phyloP scores from a whole-genome alignment of 2,888 invertebrate genomes.

The Perizoma affinitatum region DNA sequence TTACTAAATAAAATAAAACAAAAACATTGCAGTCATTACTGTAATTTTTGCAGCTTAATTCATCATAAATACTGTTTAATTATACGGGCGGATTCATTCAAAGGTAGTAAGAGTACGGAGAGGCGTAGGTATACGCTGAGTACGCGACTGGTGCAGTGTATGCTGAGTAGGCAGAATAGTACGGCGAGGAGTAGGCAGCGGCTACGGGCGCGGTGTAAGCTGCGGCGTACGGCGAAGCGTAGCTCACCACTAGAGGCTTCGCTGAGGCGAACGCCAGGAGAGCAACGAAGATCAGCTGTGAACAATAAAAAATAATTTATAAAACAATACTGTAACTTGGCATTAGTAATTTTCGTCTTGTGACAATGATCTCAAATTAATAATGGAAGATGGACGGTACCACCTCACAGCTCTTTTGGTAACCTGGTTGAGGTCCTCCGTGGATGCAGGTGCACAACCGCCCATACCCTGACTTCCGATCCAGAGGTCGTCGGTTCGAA shows the following conservation, averaged over 20 bases:
- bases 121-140: slow-evolving; percentile 59
- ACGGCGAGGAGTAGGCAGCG: slow-evolving; percentile 57
- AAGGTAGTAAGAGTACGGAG: slow-evolving; percentile 60
- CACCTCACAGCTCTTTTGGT: too few relatives aligned
- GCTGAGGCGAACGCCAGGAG: slow-evolving; percentile 73
- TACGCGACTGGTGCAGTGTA: slow-evolving; percentile 54
- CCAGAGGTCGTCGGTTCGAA: too few relatives aligned
- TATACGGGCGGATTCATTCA: slow-evolving; percentile 26
- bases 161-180: slow-evolving; percentile 63
- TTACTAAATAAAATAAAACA: neutral
- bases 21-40: slow-evolving; percentile 30
- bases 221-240: slow-evolving; percentile 54
- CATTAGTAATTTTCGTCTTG: too few relatives aligned
- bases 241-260: slow-evolving; percentile 54
- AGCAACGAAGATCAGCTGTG: slow-evolving; percentile 80
- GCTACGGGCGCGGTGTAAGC: slow-evolving; percentile 61
- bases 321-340: neutral
- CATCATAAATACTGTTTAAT: slow-evolving; percentile 42
- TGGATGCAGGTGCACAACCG: too few relatives aligned
- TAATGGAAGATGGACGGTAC: too few relatives aligned
- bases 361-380: too few relatives aligned
- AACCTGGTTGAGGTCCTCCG: too few relatives aligned
- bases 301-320: slow-evolving; percentile 24
- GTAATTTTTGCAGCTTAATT: slow-evolving; percentile 33
- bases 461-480: too few relatives aligned